Conservation (phyloP, 2,888 invertebrate genomes). For the Tinea semifulvella region DNA sequence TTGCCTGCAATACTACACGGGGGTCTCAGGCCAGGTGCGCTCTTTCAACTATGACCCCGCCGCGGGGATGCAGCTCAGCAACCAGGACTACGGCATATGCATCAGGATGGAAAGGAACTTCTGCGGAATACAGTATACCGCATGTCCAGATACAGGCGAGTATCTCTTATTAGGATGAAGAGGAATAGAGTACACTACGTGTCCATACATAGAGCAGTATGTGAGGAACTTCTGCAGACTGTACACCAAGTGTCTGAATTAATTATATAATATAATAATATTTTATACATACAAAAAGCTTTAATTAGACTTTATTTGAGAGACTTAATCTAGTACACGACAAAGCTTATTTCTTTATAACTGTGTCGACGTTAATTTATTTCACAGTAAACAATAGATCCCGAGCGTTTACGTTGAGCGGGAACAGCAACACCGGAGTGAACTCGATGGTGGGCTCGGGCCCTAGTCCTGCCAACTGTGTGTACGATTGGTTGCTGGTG, state of each 20-base stretch:
- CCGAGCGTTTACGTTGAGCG: conserved; percentile 79
- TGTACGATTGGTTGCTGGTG: conserved; percentile 81
- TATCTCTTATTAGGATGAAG: too few relatives aligned
- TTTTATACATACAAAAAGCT: too few relatives aligned
- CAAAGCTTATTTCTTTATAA: too few relatives aligned
- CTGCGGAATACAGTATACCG: conserved; percentile 85
- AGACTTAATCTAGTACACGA: not conserved
- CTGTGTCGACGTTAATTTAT: too few relatives aligned
- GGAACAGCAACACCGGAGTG: conserved; percentile 73
- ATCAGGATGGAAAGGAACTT: conserved; percentile 86
- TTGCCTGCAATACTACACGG: conserved; percentile 81
- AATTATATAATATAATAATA: too few relatives aligned
- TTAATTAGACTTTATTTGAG: not conserved
- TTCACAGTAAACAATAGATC: conserved; percentile 74
- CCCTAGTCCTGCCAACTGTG: conserved; percentile 74
- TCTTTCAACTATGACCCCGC: conserved; percentile 86
- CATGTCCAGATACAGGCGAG: conserved; percentile 74
- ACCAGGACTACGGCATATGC: conserved; percentile 90
- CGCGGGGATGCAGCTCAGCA: conserved; percentile 81
- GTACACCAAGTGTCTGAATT: too few relatives aligned
- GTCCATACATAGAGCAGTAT: too few relatives aligned
- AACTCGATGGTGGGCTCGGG: conserved; percentile 75
- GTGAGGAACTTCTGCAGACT: too few relatives aligned
- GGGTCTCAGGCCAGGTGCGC: conserved; percentile 81
- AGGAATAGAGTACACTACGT: too few relatives aligned